A percentile compares a stretch with the other conserved stretches of the same genome.
These are phyloP conservation scores for Triops cancriformis DNA, from an alignment of 1,140 invertebrate species.

Conservation along the genomic window DNA sequence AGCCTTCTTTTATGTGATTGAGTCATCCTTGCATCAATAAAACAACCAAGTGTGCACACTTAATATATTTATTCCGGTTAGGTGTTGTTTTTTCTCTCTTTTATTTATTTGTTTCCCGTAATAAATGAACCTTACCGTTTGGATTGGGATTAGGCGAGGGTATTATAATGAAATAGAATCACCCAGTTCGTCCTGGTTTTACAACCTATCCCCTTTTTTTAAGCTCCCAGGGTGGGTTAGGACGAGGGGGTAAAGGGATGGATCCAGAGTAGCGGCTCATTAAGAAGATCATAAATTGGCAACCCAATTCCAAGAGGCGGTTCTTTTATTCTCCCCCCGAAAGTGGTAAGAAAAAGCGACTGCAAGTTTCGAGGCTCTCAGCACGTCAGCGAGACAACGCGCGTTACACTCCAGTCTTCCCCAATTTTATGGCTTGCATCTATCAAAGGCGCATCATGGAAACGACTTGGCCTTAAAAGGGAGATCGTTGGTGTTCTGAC, in stretches of 20 bases:
- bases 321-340: not conserved
- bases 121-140: too few relatives aligned
- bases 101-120: too few relatives aligned
- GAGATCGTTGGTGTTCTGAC: too few relatives aligned
- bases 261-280: not conserved
- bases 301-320: conserved; percentile 4
- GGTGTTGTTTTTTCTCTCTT: too few relatives aligned
- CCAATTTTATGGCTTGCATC: conserved; percentile 3
- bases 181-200: not conserved
- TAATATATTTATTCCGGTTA: too few relatives aligned
- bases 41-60: too few relatives aligned
- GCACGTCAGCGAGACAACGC: not conserved
- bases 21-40: too few relatives aligned
- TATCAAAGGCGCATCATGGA: conserved; percentile 5
- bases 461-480: conserved; percentile 11
- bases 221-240: not conserved
- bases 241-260: not conserved
- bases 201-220: not conserved
- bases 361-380: not conserved
- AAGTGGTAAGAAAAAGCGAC: not conserved
- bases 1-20: too few relatives aligned
- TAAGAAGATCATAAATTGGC: conserved; percentile 11
- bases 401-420: not conserved
- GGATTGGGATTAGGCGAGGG: too few relatives aligned
- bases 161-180: not conserved